These are phyloP conservation scores for Enteromius radiatus DNA, from an alignment of 2,797 vertebrate species.

Conservation along the genomic window DNA sequence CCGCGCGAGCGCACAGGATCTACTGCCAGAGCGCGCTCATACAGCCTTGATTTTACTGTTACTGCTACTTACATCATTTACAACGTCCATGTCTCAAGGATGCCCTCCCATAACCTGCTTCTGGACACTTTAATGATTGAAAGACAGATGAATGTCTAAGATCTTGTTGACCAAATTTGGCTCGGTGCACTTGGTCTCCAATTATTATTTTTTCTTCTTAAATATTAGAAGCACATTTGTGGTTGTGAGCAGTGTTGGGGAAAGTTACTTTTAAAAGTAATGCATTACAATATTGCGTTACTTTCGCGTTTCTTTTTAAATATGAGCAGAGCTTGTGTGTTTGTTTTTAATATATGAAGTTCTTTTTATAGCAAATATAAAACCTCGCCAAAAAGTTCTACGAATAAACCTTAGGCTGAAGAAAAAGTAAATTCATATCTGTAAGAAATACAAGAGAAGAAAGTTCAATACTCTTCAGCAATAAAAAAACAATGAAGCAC, in stretches of 20 bases:
- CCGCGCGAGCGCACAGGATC: not conserved
- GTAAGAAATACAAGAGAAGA: too few relatives aligned
- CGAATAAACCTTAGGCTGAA: too few relatives aligned
- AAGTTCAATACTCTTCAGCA: too few relatives aligned
- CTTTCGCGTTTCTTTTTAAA: too few relatives aligned
- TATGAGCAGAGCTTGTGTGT: too few relatives aligned
- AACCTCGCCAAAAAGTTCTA: too few relatives aligned
- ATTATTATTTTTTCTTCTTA: not conserved
- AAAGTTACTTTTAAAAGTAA: too few relatives aligned
- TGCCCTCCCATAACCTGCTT: not conserved
- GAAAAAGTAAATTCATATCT: too few relatives aligned
- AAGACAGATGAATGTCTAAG: not conserved
- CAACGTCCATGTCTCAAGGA: not conserved
- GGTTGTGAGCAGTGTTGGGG: not conserved
- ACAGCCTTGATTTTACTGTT: constrained; percentile 2
- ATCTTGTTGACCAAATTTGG: not conserved
- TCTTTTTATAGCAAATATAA: too few relatives aligned
- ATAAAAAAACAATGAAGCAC: too few relatives aligned
- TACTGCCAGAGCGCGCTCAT: constrained; percentile 1
- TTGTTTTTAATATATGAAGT: too few relatives aligned
- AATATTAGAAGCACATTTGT: not conserved
- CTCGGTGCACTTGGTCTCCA: not conserved
- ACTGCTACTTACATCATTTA: constrained; percentile 30
- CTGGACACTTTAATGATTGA: not conserved
- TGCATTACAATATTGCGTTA: too few relatives aligned